Base-by-base conservation (phyloP, 2,113 vertebrate genomes). In the Vombatus ursinus region DNA sequence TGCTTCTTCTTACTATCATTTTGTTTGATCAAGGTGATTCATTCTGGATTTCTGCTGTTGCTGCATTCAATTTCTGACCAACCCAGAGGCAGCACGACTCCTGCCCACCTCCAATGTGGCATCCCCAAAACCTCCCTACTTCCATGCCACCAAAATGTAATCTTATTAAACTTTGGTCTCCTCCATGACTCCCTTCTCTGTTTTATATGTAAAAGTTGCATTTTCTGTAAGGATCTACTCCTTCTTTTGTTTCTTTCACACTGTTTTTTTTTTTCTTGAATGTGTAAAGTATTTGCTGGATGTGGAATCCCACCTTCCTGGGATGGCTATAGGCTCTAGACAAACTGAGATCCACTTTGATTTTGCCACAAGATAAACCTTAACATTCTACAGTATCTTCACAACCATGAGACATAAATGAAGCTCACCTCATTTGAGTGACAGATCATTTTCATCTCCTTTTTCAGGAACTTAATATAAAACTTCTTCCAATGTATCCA, bases 391-490 rank as follows among this genome's bases (percentile, higher is more conserved):
- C 90, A 54, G 8, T 49, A 31, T 0, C 44, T 47, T 92, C 89
- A 49, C 24, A n/a, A 89, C 52, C 57, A 84, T 50, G 50, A 57
- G 37, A 19, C 14, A 50, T 2, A 50, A 22, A 77, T 61, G 14
- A 16, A 37, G 16, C 26, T 94, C 89, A 16, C 31, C 3, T 93
- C 92, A 47, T 94, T 14, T 50, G 16, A 91, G 52, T 51, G 68
- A 90, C 77, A 57, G 5, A 14, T 16, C 44, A 44, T 50, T 93
- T 95, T 94, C 91, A 91, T 84, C 57, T 92, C 54, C 12, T 92
- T 94, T 93, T 23, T 50, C 44, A 91, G 57, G 48, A 49, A 50
- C 10, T 1, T 51, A 93, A 31, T 91, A 95, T 68, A 94, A 97
- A 84, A 91, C 48, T 26, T 90, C 37, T 90, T 89, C 61, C 52